Percentiles rank a stretch among this genome's conserved stretches.
Conservation (phyloP, 2,888 invertebrate genomes). For the Lycocerus yunnanus region DNA sequence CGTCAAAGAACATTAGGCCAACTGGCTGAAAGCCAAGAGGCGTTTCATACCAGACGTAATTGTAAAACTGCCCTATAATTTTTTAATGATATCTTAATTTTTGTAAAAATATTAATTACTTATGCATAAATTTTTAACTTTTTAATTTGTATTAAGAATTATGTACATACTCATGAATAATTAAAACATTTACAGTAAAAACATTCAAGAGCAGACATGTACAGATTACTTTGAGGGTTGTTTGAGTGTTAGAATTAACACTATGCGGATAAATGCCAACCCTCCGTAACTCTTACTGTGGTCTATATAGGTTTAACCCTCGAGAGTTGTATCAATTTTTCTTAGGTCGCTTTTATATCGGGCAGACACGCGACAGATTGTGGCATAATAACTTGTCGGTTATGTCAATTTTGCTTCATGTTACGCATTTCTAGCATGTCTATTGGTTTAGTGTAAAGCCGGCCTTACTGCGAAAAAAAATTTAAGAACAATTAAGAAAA, state of each 20-base stretch:
- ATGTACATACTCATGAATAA: not conserved
- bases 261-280: not conserved
- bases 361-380: not conserved
- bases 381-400: not conserved
- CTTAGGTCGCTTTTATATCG: not conserved
- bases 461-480: not conserved
- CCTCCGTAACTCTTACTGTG: not conserved
- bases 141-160: not conserved
- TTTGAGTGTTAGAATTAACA: not conserved
- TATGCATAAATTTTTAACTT: not conserved
- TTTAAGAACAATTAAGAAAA: not conserved
- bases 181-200: not conserved
- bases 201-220: not conserved
- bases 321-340: not conserved
- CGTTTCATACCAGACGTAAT: conserved; percentile 29
- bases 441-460: not conserved
- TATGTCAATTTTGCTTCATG: not conserved
- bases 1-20: conserved; percentile 34
- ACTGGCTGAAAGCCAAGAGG: conserved; percentile 34
- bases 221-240: not conserved
- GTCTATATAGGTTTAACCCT: not conserved
- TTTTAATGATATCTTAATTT: not conserved
- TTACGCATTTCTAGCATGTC: not conserved
- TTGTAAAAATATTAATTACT: not conserved
- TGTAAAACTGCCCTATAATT: conserved; percentile 24